Evolutionary conservation across 2,797 vertebrate species (phyloP).

Genomic region (Pagetopsis macropterus): DNA sequence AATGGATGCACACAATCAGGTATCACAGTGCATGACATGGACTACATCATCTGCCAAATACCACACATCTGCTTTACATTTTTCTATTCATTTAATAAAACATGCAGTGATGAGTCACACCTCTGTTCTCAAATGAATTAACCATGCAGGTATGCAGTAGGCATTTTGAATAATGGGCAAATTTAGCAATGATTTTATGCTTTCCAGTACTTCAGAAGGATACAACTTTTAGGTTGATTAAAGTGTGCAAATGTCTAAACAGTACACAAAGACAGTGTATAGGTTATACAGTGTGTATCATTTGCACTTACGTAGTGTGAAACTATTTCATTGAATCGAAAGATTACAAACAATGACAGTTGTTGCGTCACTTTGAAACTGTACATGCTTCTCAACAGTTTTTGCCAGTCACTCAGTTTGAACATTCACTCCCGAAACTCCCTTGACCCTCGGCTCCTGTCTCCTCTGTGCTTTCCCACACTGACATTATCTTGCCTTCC

Average conservation of each 20-base stretch:
- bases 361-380: neutral
- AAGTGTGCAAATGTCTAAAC: neutral
- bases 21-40: neutral
- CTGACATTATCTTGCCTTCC: neutral
- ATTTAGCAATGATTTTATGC: neutral
- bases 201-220: neutral
- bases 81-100: constrained; percentile 3
- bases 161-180: neutral
- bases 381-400: neutral
- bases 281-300: neutral
- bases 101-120: constrained; percentile 17
- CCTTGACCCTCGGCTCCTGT: neutral
- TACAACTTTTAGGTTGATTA: neutral
- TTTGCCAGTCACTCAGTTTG: neutral
- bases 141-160: constrained; percentile 15
- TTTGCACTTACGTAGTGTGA: neutral
- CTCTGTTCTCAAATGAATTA: constrained; percentile 17
- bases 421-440: neutral
- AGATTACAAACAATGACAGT: neutral
- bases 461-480: constrained; percentile 15
- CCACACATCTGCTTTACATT: neutral
- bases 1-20: neutral
- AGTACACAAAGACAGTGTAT: neutral
- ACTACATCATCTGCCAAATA: neutral
- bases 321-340: neutral